These are phyloP conservation scores for Orius insidiosus DNA, from an alignment of 1,140 invertebrate species.

Conservation along the genomic window DNA sequence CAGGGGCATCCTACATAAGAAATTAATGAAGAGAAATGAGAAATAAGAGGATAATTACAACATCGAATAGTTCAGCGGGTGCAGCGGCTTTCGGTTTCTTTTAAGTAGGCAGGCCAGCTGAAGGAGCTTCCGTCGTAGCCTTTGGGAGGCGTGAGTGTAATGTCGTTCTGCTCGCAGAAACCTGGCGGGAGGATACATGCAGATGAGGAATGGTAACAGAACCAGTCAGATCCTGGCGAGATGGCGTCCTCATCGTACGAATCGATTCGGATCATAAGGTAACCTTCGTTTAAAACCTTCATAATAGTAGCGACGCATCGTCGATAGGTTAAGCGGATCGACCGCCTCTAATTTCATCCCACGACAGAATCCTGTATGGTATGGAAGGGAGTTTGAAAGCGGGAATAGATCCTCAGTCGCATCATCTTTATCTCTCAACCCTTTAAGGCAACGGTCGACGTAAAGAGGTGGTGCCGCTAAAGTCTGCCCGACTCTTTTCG, in stretches of 20 bases:
- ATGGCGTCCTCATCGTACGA: conserved; percentile 61
- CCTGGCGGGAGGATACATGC: conserved; percentile 92
- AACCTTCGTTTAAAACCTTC: conserved; percentile 78
- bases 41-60: too few relatives aligned
- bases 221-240: conserved; percentile 67
- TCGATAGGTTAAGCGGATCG: conserved; percentile 84
- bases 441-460: conserved; percentile 40
- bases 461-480: conserved; percentile 67
- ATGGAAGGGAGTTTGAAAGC: conserved; percentile 26
- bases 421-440: conserved; percentile 43
- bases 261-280: conserved; percentile 91
- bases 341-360: conserved; percentile 96
- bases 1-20: conserved; percentile 58
- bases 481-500: conserved; percentile 58
- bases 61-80: conserved; percentile 56
- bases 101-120: conserved; percentile 68
- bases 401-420: conserved; percentile 57
- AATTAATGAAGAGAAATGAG: too few relatives aligned
- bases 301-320: conserved; percentile 90
- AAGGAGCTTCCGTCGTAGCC: conserved; percentile 53
- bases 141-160: conserved; percentile 72
- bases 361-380: conserved; percentile 42
- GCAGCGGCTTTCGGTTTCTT: conserved; percentile 55
- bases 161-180: conserved; percentile 69
- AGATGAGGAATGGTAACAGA: conserved; percentile 86